phyloP scores from a whole-genome alignment of 2,797 vertebrate species.

The Mastacembelus armatus region DNA sequence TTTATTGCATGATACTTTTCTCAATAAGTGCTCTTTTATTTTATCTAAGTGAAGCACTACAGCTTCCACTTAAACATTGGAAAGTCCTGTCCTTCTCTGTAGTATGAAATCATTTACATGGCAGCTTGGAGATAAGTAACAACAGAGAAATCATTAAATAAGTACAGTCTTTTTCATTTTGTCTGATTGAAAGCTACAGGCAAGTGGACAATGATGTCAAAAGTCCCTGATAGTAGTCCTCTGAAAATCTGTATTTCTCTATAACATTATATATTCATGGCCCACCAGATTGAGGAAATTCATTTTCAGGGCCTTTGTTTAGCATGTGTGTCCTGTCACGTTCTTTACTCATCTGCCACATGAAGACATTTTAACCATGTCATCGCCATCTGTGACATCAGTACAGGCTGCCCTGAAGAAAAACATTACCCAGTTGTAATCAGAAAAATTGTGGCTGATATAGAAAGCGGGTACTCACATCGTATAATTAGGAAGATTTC shows the following conservation, averaged over 20 bases:
- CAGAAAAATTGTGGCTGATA: background rate
- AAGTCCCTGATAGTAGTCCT: background rate
- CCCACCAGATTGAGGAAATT: background rate
- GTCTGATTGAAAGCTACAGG: background rate
- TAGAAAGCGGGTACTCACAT: conserved; percentile 52
- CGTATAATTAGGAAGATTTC: conserved; percentile 20
- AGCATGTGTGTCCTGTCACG: background rate
- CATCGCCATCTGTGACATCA: conserved; percentile 1
- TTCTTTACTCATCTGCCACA: conserved; percentile 3
- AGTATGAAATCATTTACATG: conserved; percentile 28
- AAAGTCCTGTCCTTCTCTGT: background rate
- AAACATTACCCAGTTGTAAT: background rate
- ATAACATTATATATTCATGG: too few relatives aligned
- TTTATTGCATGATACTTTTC: background rate
- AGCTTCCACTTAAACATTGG: background rate
- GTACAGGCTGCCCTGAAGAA: background rate
- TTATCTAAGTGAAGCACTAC: background rate
- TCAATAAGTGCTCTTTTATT: conserved; percentile 1
- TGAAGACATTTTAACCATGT: conserved; percentile 24
- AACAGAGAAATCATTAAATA: background rate
- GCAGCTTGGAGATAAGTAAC: conserved; percentile 18
- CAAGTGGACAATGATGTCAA: background rate
- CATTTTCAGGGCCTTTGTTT: background rate
- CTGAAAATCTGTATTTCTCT: too few relatives aligned
- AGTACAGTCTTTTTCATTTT: background rate